These are phyloP conservation scores for Lutjanus campechanus DNA, from an alignment of 2,797 vertebrate genomes.

Conservation along the genomic window DNA sequence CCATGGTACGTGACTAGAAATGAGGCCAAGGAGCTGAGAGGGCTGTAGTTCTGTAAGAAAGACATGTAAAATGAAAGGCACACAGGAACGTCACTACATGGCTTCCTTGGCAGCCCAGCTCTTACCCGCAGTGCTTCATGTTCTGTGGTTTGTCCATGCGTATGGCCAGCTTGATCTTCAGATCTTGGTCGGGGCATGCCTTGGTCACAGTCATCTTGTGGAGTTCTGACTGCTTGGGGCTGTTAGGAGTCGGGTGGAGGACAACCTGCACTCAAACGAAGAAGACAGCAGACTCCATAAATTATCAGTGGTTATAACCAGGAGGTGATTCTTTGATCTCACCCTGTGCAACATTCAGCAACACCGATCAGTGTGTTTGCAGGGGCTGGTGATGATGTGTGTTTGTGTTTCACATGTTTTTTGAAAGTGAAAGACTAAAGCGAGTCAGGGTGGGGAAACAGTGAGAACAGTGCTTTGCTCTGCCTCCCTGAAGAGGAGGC, in stretches of 20 bases:
- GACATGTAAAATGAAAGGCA: constrained; percentile 52
- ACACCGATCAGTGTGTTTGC: constrained; percentile 30
- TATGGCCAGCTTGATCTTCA: constrained; percentile 98
- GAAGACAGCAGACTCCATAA: constrained; percentile 18
- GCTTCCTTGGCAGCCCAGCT: not conserved
- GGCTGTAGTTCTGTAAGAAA: constrained; percentile 60
- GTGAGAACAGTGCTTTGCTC: constrained; percentile 54
- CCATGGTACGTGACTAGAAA: constrained; percentile 76
- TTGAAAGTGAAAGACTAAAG: constrained; percentile 52
- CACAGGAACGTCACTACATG: constrained; percentile 15
- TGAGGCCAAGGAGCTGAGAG: constrained; percentile 79
- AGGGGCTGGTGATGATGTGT: constrained; percentile 39
- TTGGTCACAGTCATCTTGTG: constrained; percentile 99
- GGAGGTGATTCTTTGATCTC: constrained; percentile 44
- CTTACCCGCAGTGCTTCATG: constrained; percentile 99
- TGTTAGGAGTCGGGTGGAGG: constrained; percentile 98
- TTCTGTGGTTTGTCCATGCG: constrained; percentile 99
- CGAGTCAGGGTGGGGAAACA: constrained; percentile 47
- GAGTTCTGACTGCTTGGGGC: constrained; percentile 97
- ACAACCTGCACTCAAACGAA: constrained; percentile 89
- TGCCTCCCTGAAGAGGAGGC: constrained; percentile 70
- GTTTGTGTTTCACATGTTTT: constrained; percentile 10
- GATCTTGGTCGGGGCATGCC: constrained; percentile 97
- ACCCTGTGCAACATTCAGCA: constrained; percentile 49
- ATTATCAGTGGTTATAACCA: constrained; percentile 1